Evolutionary conservation across 2,113 vertebrate genomes (phyloP), one percentile per base, ranked within the genome.

Genomic region (Garra rufa): DNA sequence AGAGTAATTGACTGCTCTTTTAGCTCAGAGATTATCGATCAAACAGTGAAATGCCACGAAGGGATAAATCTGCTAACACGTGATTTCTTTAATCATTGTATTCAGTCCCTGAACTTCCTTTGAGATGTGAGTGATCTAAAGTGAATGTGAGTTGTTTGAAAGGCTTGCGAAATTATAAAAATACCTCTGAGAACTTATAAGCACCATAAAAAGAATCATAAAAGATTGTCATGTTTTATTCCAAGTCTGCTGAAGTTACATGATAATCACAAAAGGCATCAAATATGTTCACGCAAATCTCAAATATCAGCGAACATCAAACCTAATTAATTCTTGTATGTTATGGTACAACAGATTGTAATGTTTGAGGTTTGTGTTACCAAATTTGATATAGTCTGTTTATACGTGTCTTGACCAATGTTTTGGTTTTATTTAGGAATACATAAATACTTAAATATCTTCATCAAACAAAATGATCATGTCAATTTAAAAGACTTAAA

Each of bases 1-100:
- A 84, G 28, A 92, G 90, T 90, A 92, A 92, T 90, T 81, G 89
- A 91, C 85, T 83, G 67, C 75, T 67, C 63, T 73, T 82, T 69
- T 89, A n/a, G 43, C 86, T 86, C 17, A 67, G 59, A 82, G 82
- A 78, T 73, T 77, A 90, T 88, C 88, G 87, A 91, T 91, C 90
- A 90, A 59, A 26, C 41, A 9, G 21, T 24, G 41, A 73, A 46
- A n/a, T 44, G 70, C 41, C 41, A 44, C 69, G 44, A 71, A 71
- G 21, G 41, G 41, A 43, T 24, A 44, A 44, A 71, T 73, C 70
- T 15, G 13, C 75, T 41, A 52, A 3, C 48, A 19, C 28, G 3
- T 77, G 21, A 15, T 77, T 24, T 59, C 11, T 57, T 77, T 57
- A 13, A 55, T 55, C 21, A 70, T 34, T 43, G 19, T 13, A 70